Conservation (phyloP, 2,797 vertebrate genomes). For the Hippoglossus hippoglossus region DNA sequence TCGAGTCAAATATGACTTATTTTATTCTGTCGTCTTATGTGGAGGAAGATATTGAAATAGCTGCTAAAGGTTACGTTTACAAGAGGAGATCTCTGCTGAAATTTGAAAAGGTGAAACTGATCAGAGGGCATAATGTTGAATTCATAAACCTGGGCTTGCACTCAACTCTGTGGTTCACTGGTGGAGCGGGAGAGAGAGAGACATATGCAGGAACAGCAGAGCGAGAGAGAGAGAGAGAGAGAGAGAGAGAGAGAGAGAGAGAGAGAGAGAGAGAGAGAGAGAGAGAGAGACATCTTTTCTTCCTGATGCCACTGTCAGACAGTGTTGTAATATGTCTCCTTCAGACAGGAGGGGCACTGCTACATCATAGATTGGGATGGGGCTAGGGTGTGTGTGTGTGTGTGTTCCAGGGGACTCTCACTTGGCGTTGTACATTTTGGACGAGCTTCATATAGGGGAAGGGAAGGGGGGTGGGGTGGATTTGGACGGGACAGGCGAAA, state of each 20-base stretch:
- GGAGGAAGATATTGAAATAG: slow-evolving; percentile 25
- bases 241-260: slow-evolving; percentile 13
- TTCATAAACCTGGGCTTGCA: slow-evolving; percentile 38
- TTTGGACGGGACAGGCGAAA: slow-evolving; percentile 51
- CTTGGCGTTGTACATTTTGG: slow-evolving; percentile 72
- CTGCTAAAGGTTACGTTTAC: slow-evolving; percentile 36
- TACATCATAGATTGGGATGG: slow-evolving; percentile 62
- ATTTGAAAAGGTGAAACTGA: slow-evolving; percentile 50
- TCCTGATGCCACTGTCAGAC: slow-evolving; percentile 48
- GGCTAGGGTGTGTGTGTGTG: slow-evolving; percentile 43
- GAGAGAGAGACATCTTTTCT: slow-evolving; percentile 28
- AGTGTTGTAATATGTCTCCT: slow-evolving; percentile 58
- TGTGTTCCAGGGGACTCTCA: slow-evolving; percentile 68
- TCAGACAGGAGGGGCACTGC: slow-evolving; percentile 62
- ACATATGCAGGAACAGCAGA: slow-evolving; percentile 18
- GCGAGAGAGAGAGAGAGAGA: not conserved
- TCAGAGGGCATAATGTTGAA: slow-evolving; percentile 37
- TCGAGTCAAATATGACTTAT: slow-evolving; percentile 6
- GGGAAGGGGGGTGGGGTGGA: slow-evolving; percentile 18
- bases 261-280: slow-evolving; percentile 3
- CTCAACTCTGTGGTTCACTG: slow-evolving; percentile 23
- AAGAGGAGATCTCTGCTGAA: slow-evolving; percentile 15
- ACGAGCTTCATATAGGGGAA: slow-evolving; percentile 56
- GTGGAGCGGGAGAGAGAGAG: not conserved
- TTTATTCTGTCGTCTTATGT: slow-evolving; percentile 21